These are phyloP conservation scores for Homarus americanus DNA, from an alignment of 1,140 invertebrate species.

Conservation along the genomic window DNA sequence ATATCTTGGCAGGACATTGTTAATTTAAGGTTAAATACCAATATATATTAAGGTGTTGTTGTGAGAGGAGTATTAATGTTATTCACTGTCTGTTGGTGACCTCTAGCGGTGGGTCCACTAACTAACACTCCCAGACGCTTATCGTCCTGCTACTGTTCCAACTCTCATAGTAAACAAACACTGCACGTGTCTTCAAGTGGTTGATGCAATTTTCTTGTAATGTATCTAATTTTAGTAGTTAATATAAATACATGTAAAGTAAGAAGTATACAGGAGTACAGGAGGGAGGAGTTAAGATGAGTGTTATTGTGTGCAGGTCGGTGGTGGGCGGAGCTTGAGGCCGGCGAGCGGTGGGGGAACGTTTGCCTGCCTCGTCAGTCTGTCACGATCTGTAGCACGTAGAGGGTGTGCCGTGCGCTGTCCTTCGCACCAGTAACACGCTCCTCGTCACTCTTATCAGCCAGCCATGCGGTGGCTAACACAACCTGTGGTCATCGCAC, in stretches of 20 bases:
- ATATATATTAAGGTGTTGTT: background rate
- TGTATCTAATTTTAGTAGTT: background rate
- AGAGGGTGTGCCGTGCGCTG: constrained; percentile 51
- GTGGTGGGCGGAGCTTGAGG: constrained; percentile 41
- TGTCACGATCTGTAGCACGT: constrained; percentile 19
- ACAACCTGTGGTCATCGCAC: constrained; percentile 47
- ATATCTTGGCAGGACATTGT: too few relatives aligned
- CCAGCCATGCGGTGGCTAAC: constrained; percentile 60
- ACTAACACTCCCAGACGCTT: constrained; percentile 26
- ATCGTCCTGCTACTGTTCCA: constrained; percentile 1
- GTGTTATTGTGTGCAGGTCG: background rate
- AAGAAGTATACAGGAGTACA: background rate
- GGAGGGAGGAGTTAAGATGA: background rate
- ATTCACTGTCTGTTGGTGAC: background rate
- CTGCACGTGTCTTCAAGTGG: background rate
- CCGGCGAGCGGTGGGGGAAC: constrained; percentile 23
- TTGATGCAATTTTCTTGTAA: background rate
- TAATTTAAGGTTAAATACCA: background rate
- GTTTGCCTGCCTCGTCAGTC: constrained; percentile 38
- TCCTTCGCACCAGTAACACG: constrained; percentile 18
- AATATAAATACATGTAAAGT: background rate
- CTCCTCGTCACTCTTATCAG: background rate
- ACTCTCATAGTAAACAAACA: constrained; percentile 23
- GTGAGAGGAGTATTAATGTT: too few relatives aligned
- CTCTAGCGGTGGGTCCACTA: background rate